Evolutionary conservation across 1,140 invertebrate genomes (phyloP), one percentile per base, ranked within the genome.

Genomic region (Trachymyrmex cornetzi): DNA sequence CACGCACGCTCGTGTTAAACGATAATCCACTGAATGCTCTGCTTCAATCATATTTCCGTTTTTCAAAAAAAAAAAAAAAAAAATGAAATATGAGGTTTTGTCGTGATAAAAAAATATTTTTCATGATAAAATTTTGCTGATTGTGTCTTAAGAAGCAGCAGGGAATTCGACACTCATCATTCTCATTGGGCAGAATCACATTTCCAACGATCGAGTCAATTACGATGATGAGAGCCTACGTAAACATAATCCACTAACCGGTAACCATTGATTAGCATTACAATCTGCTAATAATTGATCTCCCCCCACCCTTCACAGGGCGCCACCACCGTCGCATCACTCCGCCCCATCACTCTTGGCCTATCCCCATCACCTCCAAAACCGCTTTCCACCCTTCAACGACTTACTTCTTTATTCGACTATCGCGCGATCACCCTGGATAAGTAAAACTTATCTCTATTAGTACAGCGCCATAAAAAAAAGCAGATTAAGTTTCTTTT

Each of bases 201-300:
- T 90, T 90, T 90, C 80, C 86, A 90, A 90, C 86, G 61, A 91
- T 91, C 87, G 87, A 93, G 89, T 94, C 93, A 94, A 95, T 95
- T 93, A 94, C 91, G 93, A 91, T 94, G 94, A 95, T 95, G 95
- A 94, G 90, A 93, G 92, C 82, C 89, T 91, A 88, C 84, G 92
- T 93, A 95, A 95, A 95, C 93, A 94, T 94, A 89, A 88, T 90
- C 87, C 90, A 87, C 92, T 94, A 94, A 93, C 94, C 91, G 93
- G 91, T 93, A 93, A 93, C 92, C 92, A 93, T 94, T 94, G 94
- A 95, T 95, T 94, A 94, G 94, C 94, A 95, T 95, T 95, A 94
- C 93, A 94, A 95, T 95, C 92, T 94, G 90, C 92, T 94, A 94
- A 94, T 93, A 93, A 93, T 91, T 80, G 90, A 88, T 90, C 85